Conservation (phyloP, 2,797 vertebrate genomes). For the Epinephelus malabaricus region DNA sequence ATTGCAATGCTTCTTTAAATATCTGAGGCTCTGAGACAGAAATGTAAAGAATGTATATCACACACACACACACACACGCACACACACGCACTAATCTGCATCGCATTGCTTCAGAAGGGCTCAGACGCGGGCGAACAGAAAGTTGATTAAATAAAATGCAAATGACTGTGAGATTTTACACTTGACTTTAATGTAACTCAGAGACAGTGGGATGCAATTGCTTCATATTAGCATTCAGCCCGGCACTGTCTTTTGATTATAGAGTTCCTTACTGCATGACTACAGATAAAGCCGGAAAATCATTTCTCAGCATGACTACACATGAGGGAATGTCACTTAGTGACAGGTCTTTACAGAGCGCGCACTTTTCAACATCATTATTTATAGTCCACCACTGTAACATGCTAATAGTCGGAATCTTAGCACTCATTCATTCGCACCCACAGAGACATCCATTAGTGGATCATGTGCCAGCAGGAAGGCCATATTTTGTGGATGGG, state of each 20-base stretch:
- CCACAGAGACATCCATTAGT: slow-evolving; percentile 5
- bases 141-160: slow-evolving; percentile 81
- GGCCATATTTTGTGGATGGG: slow-evolving; percentile 4
- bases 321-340: slow-evolving; percentile 27
- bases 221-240: slow-evolving; percentile 62
- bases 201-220: slow-evolving; percentile 49
- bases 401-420: not conserved
- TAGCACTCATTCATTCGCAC: not conserved
- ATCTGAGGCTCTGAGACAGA: not conserved
- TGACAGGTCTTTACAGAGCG: not conserved
- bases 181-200: slow-evolving; percentile 81
- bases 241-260: slow-evolving; percentile 24
- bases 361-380: slow-evolving; percentile 10
- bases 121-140: slow-evolving; percentile 37
- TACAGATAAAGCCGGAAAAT: slow-evolving; percentile 49
- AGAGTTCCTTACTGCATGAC: slow-evolving; percentile 42
- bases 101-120: slow-evolving; percentile 4
- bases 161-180: slow-evolving; percentile 72
- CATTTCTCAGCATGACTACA: slow-evolving; percentile 43
- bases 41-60: not conserved
- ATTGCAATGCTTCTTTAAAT: not conserved
- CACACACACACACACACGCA: slow-evolving; percentile 7
- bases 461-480: slow-evolving; percentile 4
- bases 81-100: slow-evolving; percentile 1
- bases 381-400: slow-evolving; percentile 11